Conservation (phyloP, 2,888 invertebrate species). For the Sicus ferrugineus region DNA sequence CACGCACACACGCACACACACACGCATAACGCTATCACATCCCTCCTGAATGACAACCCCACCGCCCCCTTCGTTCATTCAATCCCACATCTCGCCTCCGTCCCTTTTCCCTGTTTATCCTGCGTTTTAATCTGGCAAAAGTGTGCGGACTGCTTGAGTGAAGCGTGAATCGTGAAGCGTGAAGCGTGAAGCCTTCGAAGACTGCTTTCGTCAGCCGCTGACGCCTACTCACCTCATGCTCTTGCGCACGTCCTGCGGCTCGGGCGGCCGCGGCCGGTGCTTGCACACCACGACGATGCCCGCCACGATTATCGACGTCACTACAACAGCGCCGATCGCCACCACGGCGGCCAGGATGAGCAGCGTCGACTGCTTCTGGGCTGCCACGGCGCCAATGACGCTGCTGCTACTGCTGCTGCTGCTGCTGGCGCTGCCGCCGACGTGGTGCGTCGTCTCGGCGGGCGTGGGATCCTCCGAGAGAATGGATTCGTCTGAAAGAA, state of each 20-base stretch:
- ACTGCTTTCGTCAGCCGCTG: not conserved
- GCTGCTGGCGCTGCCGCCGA: slow-evolving; percentile 46
- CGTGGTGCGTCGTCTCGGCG: slow-evolving; percentile 65
- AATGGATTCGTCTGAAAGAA: slow-evolving; percentile 62
- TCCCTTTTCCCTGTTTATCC: not conserved
- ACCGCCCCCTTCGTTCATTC: not conserved
- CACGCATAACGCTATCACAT: not conserved
- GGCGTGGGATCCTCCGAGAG: slow-evolving; percentile 65
- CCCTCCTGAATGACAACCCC: not conserved
- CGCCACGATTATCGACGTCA: slow-evolving; percentile 66
- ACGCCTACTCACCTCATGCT: slow-evolving; percentile 63
- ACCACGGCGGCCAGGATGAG: slow-evolving; percentile 64
- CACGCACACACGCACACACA: not conserved
- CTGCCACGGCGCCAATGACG: slow-evolving; percentile 47
- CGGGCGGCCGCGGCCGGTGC: slow-evolving; percentile 65
- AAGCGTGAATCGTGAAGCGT: too few relatives aligned
- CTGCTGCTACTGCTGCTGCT: slow-evolving; percentile 46
- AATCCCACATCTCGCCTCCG: not conserved
- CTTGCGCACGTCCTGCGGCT: slow-evolving; percentile 65
- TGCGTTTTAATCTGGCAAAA: not conserved
- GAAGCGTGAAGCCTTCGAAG: not conserved
- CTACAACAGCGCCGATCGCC: slow-evolving; percentile 64
- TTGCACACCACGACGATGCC: slow-evolving; percentile 65
- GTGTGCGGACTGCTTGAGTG: too few relatives aligned
- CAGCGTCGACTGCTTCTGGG: slow-evolving; percentile 62